Percentiles rank a stretch among this genome's conserved stretches.
phyloP scores from a whole-genome alignment of 2,888 invertebrate species.

The Sarcophaga caerulescens region DNA sequence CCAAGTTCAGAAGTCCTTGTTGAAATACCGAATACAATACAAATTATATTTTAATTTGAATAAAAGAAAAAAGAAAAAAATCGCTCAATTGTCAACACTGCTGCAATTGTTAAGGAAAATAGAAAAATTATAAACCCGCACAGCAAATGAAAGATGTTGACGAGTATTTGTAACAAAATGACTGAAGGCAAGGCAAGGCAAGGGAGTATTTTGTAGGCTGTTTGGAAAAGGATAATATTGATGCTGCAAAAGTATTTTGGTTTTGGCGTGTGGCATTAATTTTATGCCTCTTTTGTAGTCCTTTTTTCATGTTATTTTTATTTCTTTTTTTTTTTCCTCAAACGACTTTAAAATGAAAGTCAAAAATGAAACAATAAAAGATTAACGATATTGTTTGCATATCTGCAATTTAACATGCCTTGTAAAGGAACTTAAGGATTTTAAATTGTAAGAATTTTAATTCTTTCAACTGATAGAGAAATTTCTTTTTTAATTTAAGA shows the following conservation, averaged over 20 bases:
- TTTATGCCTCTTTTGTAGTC: conserved; percentile 14
- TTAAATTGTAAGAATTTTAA: not conserved
- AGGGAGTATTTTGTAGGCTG: not conserved
- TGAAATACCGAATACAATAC: no score
- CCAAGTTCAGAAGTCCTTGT: no score
- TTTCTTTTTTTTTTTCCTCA: conserved; percentile 22
- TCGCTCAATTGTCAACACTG: conserved; percentile 13
- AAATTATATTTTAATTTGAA: no score
- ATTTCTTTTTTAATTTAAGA: no score
- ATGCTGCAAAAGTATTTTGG: conserved; percentile 22
- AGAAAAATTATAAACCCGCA: not conserved
- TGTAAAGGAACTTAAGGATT: not conserved
- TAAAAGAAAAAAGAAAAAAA: conserved; percentile 7
- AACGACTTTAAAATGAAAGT: conserved; percentile 61
- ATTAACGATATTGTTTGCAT: conserved; percentile 59
- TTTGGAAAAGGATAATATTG: conserved; percentile 25
- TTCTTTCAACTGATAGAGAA: no score
- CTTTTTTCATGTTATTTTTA: no score
- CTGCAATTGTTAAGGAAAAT: conserved; percentile 49
- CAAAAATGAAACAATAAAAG: conserved; percentile 67
- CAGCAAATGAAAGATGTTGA: not conserved
- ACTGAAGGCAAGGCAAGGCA: no score
- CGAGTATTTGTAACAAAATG: not conserved
- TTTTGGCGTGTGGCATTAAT: conserved; percentile 63
- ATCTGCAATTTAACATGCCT: conserved; percentile 19